Conservation (phyloP, 2,113 vertebrate genomes). For the Chelonoidis abingdonii region DNA sequence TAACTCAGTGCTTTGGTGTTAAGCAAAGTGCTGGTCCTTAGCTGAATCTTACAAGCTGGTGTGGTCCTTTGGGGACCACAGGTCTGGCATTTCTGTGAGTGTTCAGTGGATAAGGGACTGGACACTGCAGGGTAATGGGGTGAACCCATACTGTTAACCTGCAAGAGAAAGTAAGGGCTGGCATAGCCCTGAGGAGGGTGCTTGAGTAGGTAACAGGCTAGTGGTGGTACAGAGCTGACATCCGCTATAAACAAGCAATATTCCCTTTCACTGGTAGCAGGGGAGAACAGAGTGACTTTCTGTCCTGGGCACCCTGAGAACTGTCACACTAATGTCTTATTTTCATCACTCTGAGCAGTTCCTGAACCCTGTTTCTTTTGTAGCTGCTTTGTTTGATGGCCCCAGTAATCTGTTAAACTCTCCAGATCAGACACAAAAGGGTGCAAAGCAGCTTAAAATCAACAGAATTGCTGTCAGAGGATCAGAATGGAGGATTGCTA, state of each 20-base stretch:
- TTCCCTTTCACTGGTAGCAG: neutral
- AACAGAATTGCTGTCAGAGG: constrained; percentile 16
- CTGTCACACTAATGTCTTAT: neutral
- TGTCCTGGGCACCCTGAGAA: neutral
- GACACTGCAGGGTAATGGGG: neutral
- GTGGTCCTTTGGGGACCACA: neutral
- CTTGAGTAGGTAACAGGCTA: neutral
- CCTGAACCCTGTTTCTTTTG: neutral
- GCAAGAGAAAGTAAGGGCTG: neutral
- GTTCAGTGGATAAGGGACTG: neutral
- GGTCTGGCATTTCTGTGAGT: neutral
- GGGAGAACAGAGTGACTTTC: neutral
- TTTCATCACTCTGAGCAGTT: neutral
- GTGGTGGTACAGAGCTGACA: neutral
- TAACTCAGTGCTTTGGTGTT: neutral
- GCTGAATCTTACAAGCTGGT: neutral
- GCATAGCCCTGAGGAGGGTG: neutral
- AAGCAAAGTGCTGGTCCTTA: neutral
- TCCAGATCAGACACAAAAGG: neutral
- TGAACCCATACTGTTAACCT: neutral
- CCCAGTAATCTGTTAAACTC: neutral
- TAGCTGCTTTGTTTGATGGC: neutral
- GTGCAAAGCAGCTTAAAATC: constrained; percentile 14
- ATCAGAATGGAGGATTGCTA: neutral
- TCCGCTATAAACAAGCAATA: neutral